Percentiles rank a stretch among this genome's conserved stretches.
Evolutionary conservation across 2,888 invertebrate species (phyloP).

Genomic region (Perizoma affinitatum): DNA sequence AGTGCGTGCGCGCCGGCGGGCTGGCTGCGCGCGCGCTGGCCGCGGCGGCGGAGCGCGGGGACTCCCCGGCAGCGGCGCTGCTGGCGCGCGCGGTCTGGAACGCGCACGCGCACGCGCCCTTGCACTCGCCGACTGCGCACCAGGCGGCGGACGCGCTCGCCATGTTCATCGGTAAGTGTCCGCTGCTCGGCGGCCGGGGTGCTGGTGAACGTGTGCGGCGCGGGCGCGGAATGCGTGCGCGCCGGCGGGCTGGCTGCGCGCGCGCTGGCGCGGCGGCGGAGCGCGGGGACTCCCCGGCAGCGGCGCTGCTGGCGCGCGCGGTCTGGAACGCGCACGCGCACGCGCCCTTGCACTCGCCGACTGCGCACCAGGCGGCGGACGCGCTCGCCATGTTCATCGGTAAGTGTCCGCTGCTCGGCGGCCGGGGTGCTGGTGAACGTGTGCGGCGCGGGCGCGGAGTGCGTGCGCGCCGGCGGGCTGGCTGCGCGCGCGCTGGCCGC

Average conservation of each 20-base stretch:
- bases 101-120: conserved; percentile 59
- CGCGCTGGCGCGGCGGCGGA: conserved; percentile 44
- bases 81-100: conserved; percentile 61
- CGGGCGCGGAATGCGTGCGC: conserved; percentile 44
- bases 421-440: conserved; percentile 94
- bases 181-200: too few species aligned
- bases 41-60: conserved; percentile 45
- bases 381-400: conserved; percentile 86
- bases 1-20: conserved; percentile 50
- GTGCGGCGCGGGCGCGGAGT: conserved; percentile 63
- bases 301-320: conserved; percentile 58
- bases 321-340: conserved; percentile 63
- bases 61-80: conserved; percentile 55
- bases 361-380: conserved; percentile 55
- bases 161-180: conserved; percentile 87
- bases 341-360: conserved; percentile 49
- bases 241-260: conserved; percentile 81
- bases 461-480: conserved; percentile 52
- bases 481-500: conserved; percentile 76
- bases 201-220: too few species aligned
- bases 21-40: conserved; percentile 78
- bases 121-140: conserved; percentile 49
- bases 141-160: conserved; percentile 77
- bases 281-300: conserved; percentile 51
- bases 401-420: conserved; percentile 89